Base-by-base conservation (phyloP, 2,888 invertebrate species). In the Heliconius ismenius region DNA sequence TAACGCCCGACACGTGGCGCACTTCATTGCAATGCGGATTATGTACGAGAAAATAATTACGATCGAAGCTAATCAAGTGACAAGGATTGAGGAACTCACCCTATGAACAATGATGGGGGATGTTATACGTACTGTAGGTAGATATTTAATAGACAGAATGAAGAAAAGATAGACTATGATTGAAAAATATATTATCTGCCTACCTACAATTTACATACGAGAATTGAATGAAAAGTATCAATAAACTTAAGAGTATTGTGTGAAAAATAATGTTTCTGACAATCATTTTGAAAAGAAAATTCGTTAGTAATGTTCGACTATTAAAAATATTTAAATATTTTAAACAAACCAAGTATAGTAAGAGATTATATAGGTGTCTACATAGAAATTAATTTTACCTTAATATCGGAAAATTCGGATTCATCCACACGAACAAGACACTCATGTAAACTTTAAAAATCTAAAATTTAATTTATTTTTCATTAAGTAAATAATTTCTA, bases 21-120 rank as follows among this genome's bases (percentile, higher is more conserved):
- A 92, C 92, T 92, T 90, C 91, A 92, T 92, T 92, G 92, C 93
- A 93, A 93, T 93, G 92, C 92, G 93, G 93, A 93, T 93, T 93
- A 93, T 90, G 91, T 91, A 84, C 85, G 87, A 87, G 88, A 89
- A 92, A 92, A 92, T 92, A 92, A 93, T 93, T 93, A 92, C 91
- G 88, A 88, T 84, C 83, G 86, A 87, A 89, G 89, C 89, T 92
- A 93, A 92, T 92, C 92, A 92, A 92, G 89, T 91, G 85, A 88
- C 84, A 83, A 86, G 87, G 87, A 89, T 90, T 87, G 88, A 88
- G 91, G 89, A 90, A 90, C 86, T 86, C 76, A 84, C 86, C 84
- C 83, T 82, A 85, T 85, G 84, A 84, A 69, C 68, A 78, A 78
- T 78, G 78, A 76, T 64, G 63, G 49, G 73, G 68, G 76, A 76